A percentile compares a stretch with the other conserved stretches of the same genome.
phyloP scores from a whole-genome alignment of 1,140 invertebrate species.

The Drosophila cardini region DNA sequence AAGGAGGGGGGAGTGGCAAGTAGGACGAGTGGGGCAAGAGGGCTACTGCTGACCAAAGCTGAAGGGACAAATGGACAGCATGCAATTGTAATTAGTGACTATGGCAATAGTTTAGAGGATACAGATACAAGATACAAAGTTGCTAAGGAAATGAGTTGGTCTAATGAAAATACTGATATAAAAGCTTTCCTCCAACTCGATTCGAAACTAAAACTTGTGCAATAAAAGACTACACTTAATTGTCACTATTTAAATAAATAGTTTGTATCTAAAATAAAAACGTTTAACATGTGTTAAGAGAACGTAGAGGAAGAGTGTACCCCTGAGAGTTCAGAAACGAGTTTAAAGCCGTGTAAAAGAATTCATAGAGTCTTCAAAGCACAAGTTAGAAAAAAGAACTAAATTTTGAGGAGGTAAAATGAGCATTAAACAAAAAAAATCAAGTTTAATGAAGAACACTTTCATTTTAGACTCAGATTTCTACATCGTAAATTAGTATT shows the following conservation, averaged over 20 bases:
- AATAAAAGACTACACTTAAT: conserved; percentile 10
- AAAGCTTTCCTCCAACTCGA: conserved; percentile 7
- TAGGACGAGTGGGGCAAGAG: too few species aligned
- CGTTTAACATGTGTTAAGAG: not conserved
- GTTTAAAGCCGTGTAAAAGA: too few species aligned
- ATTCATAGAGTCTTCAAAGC: too few species aligned
- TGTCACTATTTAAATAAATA: conserved; percentile 20
- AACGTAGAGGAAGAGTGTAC: too few species aligned
- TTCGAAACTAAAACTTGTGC: not conserved
- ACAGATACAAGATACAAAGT: conserved; percentile 21
- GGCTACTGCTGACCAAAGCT: conserved; percentile 18
- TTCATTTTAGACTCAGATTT: too few species aligned
- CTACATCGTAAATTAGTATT: too few species aligned
- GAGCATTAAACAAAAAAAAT: not conserved
- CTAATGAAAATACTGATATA: conserved; percentile 37
- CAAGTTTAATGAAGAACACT: not conserved
- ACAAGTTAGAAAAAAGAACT: too few species aligned
- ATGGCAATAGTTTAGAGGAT: conserved; percentile 44
- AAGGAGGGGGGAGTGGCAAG: not conserved
- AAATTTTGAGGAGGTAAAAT: not conserved
- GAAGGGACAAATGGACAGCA: conserved; percentile 21
- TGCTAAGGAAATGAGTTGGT: conserved; percentile 37
- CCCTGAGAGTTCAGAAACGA: too few species aligned
- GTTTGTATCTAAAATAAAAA: conserved; percentile 4
- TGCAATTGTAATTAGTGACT: conserved; percentile 53